Evolutionary conservation across 2,797 vertebrate species (phyloP), one percentile per base, ranked within the genome.

Genomic region (Gymnopithys bicolor): DNA sequence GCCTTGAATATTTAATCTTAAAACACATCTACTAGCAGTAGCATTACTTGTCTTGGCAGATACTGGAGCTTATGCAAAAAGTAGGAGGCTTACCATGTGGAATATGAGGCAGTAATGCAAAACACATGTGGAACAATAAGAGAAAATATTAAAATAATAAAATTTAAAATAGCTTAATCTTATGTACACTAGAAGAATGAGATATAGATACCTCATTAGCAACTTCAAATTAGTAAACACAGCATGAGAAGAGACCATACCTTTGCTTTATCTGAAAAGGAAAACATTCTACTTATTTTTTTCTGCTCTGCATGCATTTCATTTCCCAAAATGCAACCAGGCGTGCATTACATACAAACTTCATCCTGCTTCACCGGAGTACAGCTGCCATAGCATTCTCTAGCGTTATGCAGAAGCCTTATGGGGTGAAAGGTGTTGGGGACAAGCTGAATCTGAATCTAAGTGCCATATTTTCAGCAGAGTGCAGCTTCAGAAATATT

Each of bases 261-360:
- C 97, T 98, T 95, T 88, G 94, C 82, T 97, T 95, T 91, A 89
- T 96, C 98, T 98, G 98, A 81, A 98, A 97, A 98, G 89, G 88
- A 98, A 97, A 97, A 97, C 90, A 98, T 97, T 93, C 95, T 96
- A 91, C 91, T 95, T 43, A 89, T 89, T 52, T 70, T 84, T 96
- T 96, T 96, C 89, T 95, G 93, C 71, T 91, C 95, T 69, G 97
- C 98, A 98, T 98, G 98, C 98, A 98, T 96, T 97, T 95, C 53
- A 96, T 89, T 95, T 96, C 93, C 96, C 97, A 97, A 97, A 97
- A 97, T 92, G 94, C 97, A 97, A 97, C 92, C n/a, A 13, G 87
- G 81, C 98, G 98, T 98, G 98, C 98, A 98, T 88, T 87, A 95
- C 95, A 97, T 55, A 88, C 95, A 90, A 80, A 89, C 69, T 95